Conservation (phyloP, 1,140 invertebrate species). For the Drosophila kurseongensis region DNA sequence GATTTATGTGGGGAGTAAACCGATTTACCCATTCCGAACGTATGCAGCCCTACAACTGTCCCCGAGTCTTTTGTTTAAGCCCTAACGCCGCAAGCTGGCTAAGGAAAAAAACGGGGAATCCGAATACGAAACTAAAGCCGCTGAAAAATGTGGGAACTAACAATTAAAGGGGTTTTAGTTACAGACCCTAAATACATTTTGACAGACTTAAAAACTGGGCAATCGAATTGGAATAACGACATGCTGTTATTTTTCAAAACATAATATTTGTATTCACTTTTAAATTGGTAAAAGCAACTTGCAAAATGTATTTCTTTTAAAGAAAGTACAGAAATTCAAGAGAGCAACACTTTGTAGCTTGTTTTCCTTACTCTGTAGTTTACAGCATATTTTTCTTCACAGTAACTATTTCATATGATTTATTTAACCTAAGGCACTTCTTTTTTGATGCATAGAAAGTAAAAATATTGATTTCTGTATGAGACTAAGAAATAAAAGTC, state of each 20-base stretch:
- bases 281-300: neutral
- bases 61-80: slow-evolving; percentile 43
- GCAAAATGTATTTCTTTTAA: neutral
- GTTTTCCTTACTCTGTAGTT: too few species aligned
- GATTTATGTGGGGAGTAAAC: slow-evolving; percentile 63
- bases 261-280: neutral
- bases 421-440: too few species aligned
- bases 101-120: neutral
- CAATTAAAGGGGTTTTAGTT: slow-evolving; percentile 2
- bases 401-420: too few species aligned
- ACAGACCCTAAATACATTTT: neutral
- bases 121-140: slow-evolving; percentile 10
- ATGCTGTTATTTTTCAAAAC: neutral
- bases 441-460: too few species aligned
- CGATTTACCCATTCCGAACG: slow-evolving; percentile 25
- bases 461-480: too few species aligned
- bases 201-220: neutral
- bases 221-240: neutral
- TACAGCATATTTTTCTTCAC: too few species aligned
- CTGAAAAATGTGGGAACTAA: slow-evolving; percentile 15
- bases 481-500: too few species aligned
- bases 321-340: too few species aligned
- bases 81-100: slow-evolving; percentile 24
- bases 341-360: too few species aligned
- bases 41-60: slow-evolving; percentile 53